phyloP scores from a whole-genome alignment of 2,888 invertebrate genomes.

The Meiosimyza decipiens region DNA sequence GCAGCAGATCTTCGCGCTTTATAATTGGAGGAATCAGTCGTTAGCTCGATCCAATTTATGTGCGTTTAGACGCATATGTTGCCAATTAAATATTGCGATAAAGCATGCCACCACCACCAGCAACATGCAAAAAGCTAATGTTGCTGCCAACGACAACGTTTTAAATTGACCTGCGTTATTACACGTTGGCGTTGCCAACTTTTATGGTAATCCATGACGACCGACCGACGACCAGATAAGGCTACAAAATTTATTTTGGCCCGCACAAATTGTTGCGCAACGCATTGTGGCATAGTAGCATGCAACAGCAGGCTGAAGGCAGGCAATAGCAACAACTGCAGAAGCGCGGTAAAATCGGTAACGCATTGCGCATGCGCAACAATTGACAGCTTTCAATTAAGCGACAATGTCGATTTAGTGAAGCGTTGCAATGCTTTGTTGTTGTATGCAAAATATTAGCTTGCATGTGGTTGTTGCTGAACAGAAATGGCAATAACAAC shows the following conservation, averaged over 20 bases:
- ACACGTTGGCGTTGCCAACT: background rate
- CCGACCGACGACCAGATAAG: constrained; percentile 39
- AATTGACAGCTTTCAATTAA: constrained; percentile 54
- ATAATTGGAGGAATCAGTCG: constrained; percentile 40
- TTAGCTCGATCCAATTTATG: constrained; percentile 56
- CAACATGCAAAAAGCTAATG: constrained; percentile 6
- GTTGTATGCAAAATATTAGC: constrained; percentile 12
- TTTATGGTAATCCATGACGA: constrained; percentile 22
- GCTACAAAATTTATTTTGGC: constrained; percentile 55
- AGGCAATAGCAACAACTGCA: constrained; percentile 29
- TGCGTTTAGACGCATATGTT: constrained; percentile 66
- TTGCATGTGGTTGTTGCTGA: constrained; percentile 25
- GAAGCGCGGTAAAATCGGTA: constrained; percentile 45
- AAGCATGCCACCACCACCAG: constrained; percentile 54
- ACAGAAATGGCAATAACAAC: constrained; percentile 25
- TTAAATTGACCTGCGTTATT: background rate
- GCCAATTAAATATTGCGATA: constrained; percentile 66
- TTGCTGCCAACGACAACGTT: constrained; percentile 1
- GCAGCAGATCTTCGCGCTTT: constrained; percentile 25
- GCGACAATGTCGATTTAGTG: constrained; percentile 7
- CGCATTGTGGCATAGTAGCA: constrained; percentile 27
- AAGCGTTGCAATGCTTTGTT: background rate
- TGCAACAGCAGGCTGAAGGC: constrained; percentile 26
- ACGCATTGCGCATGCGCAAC: constrained; percentile 31
- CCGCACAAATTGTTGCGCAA: constrained; percentile 43